Evolutionary conservation across 2,113 vertebrate genomes (phyloP), one percentile per base, ranked within the genome.

Genomic region (Pimephales promelas): DNA sequence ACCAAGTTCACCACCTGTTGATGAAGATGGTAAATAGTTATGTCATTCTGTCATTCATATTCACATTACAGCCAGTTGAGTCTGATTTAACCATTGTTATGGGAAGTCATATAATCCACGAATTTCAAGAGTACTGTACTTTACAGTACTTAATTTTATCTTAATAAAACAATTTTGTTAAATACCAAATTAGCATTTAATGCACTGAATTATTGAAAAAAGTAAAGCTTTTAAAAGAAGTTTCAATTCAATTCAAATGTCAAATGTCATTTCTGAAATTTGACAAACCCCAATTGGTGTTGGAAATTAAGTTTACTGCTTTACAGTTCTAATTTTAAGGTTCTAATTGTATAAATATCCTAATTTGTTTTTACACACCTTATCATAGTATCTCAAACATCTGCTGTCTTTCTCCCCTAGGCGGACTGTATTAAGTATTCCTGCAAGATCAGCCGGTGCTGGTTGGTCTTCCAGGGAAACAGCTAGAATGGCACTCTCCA

Each of bases 321-420:
- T 18, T 3, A 43, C 22, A 26, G 14, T 20, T 45, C 13, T 24
- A 79, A 43, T 78, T 59, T 8, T 43, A 59, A 61, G 6, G 22
- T 79, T 36, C 14, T 62, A 16, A 9, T 43, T 4, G 43, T 54
- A 8, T 49, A 26, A 11, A 34, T 28, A 62, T 31, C 11, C 5
- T 18, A 4, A 10, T 79, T 59, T 20, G 9, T 9, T 14, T 45
- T n/a, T 2, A 77, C 84, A 47, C 91, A 95, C 94, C 94, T 95
- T 95, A 86, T 95, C 94, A 22, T 94, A 95, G 85, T 94, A 92
- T 91, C 94, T 92, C 62, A 94, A 83, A 80, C 77, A 88, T 31
- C 83, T 81, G 2, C 79, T 59, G 18, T 86, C 89, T 82, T 80
- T 89, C 68, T 89, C 86, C 73, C 93, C 93, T 10, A 95, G 88